A percentile compares a stretch with the other conserved stretches of the same genome.
These are phyloP conservation scores for Propithecus perrieri DNA, from an alignment of 2,797 vertebrate genomes.

Conservation along the genomic window DNA sequence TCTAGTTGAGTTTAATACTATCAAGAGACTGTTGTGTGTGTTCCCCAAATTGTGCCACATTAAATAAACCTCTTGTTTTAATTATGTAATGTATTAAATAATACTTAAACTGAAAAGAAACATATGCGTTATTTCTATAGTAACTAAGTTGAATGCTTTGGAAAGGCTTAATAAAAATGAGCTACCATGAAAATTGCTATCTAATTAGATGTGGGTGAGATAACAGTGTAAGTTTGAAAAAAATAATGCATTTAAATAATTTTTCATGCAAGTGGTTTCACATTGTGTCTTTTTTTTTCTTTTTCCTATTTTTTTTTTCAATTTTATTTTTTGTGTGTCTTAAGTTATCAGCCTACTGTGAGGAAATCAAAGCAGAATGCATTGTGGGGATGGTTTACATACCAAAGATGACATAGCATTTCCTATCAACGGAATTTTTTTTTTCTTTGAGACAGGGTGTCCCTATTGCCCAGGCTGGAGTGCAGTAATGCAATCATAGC, in stretches of 20 bases:
- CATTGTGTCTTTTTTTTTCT: neutral
- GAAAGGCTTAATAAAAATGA: neutral
- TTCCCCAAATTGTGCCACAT: neutral
- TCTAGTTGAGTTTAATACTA: neutral
- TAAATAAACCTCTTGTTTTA: neutral
- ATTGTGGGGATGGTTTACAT: neutral
- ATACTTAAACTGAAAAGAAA: neutral
- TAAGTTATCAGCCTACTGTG: neutral
- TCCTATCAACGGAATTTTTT: neutral
- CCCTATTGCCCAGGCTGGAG: no score
- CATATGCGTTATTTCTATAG: neutral
- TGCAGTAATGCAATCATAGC: no score
- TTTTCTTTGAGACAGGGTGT: no score
- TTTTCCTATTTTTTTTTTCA: no score
- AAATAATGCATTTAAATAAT: conserved; percentile 6
- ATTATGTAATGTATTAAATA: neutral
- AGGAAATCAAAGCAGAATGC: neutral
- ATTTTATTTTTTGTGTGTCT: neutral
- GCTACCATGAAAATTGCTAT: neutral
- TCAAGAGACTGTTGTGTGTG: neutral
- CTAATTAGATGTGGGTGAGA: neutral
- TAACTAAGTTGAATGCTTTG: neutral
- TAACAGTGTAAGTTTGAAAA: neutral
- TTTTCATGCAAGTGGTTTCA: neutral
- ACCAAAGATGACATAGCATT: neutral